Evolutionary conservation across 2,797 vertebrate genomes (phyloP).

Genomic region (Naso thynnoides): DNA sequence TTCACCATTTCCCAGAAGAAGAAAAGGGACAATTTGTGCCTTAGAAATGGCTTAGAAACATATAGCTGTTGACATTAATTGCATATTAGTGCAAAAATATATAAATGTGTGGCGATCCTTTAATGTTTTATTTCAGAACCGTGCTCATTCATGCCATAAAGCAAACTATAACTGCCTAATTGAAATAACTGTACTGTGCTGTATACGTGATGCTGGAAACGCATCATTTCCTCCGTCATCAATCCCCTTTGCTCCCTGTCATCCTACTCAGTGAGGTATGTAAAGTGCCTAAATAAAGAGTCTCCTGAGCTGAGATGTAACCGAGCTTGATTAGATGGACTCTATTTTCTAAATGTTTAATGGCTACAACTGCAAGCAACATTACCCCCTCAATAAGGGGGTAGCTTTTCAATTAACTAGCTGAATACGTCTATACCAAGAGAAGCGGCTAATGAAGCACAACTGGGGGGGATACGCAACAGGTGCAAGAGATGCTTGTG

Average conservation of each 20-base stretch:
- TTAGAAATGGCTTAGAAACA: constrained; percentile 21
- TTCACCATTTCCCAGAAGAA: constrained; percentile 21
- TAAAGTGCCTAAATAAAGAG: constrained; percentile 24
- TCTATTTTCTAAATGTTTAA: constrained; percentile 46
- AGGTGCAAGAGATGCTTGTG: neutral
- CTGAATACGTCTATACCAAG: constrained; percentile 20
- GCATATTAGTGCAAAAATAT: neutral
- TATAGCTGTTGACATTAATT: neutral
- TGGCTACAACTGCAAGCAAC: constrained; percentile 45
- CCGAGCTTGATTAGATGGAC: constrained; percentile 42
- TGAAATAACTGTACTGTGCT: neutral
- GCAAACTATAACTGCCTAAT: neutral
- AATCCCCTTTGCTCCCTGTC: constrained; percentile 12
- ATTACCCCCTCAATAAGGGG: constrained; percentile 52
- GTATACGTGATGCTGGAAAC: neutral
- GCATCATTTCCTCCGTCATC: neutral
- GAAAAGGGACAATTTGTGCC: neutral
- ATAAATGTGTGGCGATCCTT: neutral
- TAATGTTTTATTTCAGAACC: constrained; percentile 1
- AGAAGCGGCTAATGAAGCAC: constrained; percentile 38
- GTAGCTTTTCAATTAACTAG: constrained; percentile 55
- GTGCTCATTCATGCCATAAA: neutral
- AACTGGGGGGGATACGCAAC: constrained; percentile 13
- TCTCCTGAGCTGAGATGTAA: constrained; percentile 44
- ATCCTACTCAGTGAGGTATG: constrained; percentile 14